These are phyloP conservation scores for Drosophila tristis DNA, from an alignment of 1,140 invertebrate species.

Conservation along the genomic window DNA sequence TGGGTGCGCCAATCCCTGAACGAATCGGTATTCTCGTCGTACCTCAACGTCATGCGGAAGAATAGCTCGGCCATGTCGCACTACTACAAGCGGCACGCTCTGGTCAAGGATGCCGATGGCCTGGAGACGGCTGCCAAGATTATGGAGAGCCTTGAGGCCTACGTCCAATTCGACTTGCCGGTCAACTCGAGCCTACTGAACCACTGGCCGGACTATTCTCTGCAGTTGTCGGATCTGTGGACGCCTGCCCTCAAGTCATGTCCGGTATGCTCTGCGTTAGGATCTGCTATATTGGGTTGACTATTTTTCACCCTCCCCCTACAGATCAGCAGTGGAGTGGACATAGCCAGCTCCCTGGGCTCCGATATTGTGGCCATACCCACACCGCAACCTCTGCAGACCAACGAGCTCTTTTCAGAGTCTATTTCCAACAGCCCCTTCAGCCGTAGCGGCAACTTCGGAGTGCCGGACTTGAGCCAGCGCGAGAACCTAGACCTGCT, in stretches of 20 bases:
- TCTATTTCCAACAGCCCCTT: slow-evolving; percentile 83
- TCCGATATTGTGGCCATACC: slow-evolving; percentile 84
- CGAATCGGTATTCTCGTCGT: slow-evolving; percentile 94
- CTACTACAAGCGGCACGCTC: slow-evolving; percentile 92
- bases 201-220: slow-evolving; percentile 93
- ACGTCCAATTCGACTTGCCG: slow-evolving; percentile 91
- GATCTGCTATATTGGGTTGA: neutral
- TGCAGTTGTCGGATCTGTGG: slow-evolving; percentile 94
- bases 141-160: slow-evolving; percentile 91
- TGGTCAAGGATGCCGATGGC: slow-evolving; percentile 91
- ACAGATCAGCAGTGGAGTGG: slow-evolving; percentile 86
- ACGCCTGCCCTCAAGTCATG: slow-evolving; percentile 90
- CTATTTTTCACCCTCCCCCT: slow-evolving; percentile 27
- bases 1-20: slow-evolving; percentile 96
- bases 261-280: slow-evolving; percentile 84
- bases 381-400: slow-evolving; percentile 82
- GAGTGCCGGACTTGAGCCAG: slow-evolving; percentile 56
- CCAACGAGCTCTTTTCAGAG: slow-evolving; percentile 79
- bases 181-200: slow-evolving; percentile 95
- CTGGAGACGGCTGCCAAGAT: slow-evolving; percentile 91
- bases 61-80: slow-evolving; percentile 90
- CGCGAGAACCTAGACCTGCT: slow-evolving; percentile 74
- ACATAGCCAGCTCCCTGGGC: slow-evolving; percentile 89
- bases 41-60: slow-evolving; percentile 90
- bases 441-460: slow-evolving; percentile 54